Base-by-base conservation (phyloP, 2,797 vertebrate species). In the Periparus ater region DNA sequence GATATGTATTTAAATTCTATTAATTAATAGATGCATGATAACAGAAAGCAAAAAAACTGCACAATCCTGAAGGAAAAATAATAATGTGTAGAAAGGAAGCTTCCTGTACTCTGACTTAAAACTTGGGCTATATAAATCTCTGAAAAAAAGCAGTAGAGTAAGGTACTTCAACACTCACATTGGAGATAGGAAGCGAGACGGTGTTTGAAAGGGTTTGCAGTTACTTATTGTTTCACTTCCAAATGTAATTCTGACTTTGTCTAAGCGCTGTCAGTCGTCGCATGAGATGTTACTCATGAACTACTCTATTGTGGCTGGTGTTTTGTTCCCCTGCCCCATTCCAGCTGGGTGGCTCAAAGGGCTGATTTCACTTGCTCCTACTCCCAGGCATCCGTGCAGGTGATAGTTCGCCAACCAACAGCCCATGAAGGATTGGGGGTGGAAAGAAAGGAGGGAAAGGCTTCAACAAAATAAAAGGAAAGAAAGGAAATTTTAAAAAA, bases 321-420 rank as follows among this genome's bases (percentile, higher is more conserved):
- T 97, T 96, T 94, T 93, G 95, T 96, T 95, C 90, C 82, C 84
- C 96, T 30, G 2, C 87, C 95, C 92, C 89, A 97, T 97, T 98
- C 96, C 97, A 97, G 96, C 97, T 97, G 97, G 96, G 97, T 97
- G 97, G 97, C 96, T 98, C 97, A 97, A 97, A 98, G 97, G 98
- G 96, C 95, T 66, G 94, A 96, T 98, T 98, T 98, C 95, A 85
- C 97, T 98, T 98, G 97, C 97, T 97, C 92, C 96, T 97, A 96
- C 95, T 98, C 95, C 96, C 98, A 98, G 98, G 98, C 98, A 98
- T 96, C 96, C 84, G 78, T 98, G 98, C 98, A 98, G 98, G 98
- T 98, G 98, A 99, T 98, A 98, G 98, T 96, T 98, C 97, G 98
- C 97, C 97, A 98, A 97, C 98, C 98, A 98, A 98, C 98, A 98